phyloP scores from a whole-genome alignment of 2,888 invertebrate genomes.

The Orthonychiurus folsomi region DNA sequence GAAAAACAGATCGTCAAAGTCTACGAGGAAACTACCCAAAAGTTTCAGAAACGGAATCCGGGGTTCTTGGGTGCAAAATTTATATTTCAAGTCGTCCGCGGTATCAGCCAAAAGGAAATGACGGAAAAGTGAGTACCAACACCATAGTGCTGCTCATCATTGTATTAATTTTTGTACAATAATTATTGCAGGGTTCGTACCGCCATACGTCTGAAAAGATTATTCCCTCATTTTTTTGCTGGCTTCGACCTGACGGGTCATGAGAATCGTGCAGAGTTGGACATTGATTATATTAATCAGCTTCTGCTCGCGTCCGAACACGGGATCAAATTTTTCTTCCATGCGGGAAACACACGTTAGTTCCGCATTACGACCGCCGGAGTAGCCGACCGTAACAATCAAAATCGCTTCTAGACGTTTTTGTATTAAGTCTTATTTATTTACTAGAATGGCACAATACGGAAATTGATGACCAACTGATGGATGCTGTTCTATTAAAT shows the following conservation, averaged over 20 bases:
- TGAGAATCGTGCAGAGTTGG: slow-evolving; percentile 60
- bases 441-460: slow-evolving; percentile 42
- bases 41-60: slow-evolving; percentile 53
- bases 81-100: slow-evolving; percentile 50
- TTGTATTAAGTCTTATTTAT: no score
- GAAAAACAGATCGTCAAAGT: slow-evolving; percentile 48
- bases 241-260: slow-evolving; percentile 76
- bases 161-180: not conserved
- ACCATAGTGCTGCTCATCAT: not conserved
- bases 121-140: not conserved
- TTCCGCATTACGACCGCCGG: not conserved
- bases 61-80: slow-evolving; percentile 60
- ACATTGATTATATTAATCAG: slow-evolving; percentile 54
- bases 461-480: slow-evolving; percentile 57
- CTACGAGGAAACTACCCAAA: slow-evolving; percentile 53
- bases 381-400: no score
- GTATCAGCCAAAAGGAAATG: not conserved
- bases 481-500: slow-evolving; percentile 67
- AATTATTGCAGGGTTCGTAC: slow-evolving; percentile 26
- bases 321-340: slow-evolving; percentile 61
- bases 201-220: slow-evolving; percentile 22
- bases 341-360: slow-evolving; percentile 67
- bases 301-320: slow-evolving; percentile 44
- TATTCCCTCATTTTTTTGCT: slow-evolving; percentile 58
- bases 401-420: no score